These are phyloP conservation scores for Eledona agricola DNA, from an alignment of 2,888 invertebrate genomes.

Conservation along the genomic window DNA sequence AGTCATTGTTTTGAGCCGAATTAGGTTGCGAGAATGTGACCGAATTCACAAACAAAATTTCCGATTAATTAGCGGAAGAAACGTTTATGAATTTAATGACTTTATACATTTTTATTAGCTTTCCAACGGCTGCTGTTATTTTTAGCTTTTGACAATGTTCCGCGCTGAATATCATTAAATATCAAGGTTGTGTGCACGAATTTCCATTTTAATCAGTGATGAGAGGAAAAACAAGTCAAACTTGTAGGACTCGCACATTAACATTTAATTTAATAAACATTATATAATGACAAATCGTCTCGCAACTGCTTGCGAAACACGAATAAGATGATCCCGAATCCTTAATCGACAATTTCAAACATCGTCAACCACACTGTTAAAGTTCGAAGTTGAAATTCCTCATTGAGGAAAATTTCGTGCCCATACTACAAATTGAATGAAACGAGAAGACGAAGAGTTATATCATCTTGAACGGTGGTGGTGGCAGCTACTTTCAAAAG, in stretches of 20 bases:
- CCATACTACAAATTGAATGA: conserved; percentile 15
- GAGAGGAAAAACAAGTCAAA: too few species aligned
- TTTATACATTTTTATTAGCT: too few species aligned
- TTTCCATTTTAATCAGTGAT: too few species aligned
- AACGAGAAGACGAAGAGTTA: conserved; percentile 24
- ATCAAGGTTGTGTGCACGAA: too few species aligned
- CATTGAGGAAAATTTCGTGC: conserved; percentile 18
- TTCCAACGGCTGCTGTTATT: too few species aligned
- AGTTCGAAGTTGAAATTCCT: conserved; percentile 28
- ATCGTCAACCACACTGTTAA: conserved; percentile 11
- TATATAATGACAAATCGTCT: background rate
- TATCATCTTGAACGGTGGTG: conserved; percentile 40
- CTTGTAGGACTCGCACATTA: background rate
- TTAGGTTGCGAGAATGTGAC: conserved; percentile 21
- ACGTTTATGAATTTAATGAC: too few species aligned
- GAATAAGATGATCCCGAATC: background rate
- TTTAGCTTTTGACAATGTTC: too few species aligned
- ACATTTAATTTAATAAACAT: conserved; percentile 4
- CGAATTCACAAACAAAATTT: conserved; percentile 27
- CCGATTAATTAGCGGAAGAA: too few species aligned
- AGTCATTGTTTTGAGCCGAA: conserved; percentile 22
- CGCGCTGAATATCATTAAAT: too few species aligned
- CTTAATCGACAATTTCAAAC: background rate
- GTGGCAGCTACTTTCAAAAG: conserved; percentile 48
- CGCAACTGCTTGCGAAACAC: too few species aligned